Base-by-base conservation (phyloP, 2,888 invertebrate species). In the Sericinus montela region DNA sequence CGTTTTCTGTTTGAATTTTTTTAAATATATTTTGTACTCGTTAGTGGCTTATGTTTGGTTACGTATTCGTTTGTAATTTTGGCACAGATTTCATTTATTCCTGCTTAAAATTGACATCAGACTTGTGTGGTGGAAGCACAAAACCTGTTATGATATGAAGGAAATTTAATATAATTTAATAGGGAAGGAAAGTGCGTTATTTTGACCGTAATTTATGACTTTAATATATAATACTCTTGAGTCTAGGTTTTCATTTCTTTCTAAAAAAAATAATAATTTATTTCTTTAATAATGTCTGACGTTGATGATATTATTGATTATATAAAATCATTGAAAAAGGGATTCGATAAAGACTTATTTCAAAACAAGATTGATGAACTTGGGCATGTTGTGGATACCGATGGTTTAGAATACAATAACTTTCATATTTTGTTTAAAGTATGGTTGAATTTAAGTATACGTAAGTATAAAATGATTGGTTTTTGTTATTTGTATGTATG, bases 361-460 rank as follows among this genome's bases (percentile, higher is more conserved):
- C 77, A 83, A 54, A 71, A 62, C 54, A 84, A 85, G 62, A 67
- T 88, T 13, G 72, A 83, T 28, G 81, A 85, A 62, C 67, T 88
- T 44, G 71, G 74, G 0, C 68, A 73, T 52, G 63, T 68, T 48
- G 80, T 78, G 40, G 83, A 83, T 54, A 71, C 65, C n/a, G 55
- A 43, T 56, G 80, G 82, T 10, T 69, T 85, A 56, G 63, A 69
- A 25, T 76, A 80, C 54, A 73, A 80, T 25, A 80, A 81, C 58
- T 88, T 87, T 49, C 81, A 82, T 51, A 82, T 68, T 49, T 65
- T 89, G 41, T 83, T 89, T 53, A 81, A 79, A 75, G 66, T 88
- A 57, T 89, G 89, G 89, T 59, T 89, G 44, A 88, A 88, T 69
- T 75, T 89, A 60, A 76, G 72, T 43, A 81, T 89, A 63, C 86